phyloP scores from a whole-genome alignment of 1,140 invertebrate species.

The Eriosoma lanigerum region DNA sequence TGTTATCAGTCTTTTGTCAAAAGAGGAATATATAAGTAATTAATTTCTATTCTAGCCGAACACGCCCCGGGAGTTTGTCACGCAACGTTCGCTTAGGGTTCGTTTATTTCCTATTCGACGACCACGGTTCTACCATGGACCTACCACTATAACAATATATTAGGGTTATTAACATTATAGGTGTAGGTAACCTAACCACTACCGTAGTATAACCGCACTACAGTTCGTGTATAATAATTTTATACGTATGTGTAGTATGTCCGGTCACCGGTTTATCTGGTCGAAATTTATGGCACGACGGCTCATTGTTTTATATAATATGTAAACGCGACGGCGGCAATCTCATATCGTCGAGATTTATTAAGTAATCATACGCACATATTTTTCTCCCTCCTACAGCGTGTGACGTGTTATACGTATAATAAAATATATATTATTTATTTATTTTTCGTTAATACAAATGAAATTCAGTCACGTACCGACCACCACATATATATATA shows the following conservation, averaged over 20 bases:
- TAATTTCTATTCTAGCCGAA: no score
- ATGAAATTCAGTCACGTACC: conserved; percentile 40
- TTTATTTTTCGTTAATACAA: conserved; percentile 3
- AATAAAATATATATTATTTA: neutral
- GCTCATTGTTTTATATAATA: neutral
- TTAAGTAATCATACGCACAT: conserved; percentile 12
- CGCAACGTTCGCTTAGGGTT: no score
- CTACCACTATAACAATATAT: no score
- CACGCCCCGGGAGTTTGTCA: no score
- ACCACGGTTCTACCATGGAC: no score
- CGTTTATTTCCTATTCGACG: no score
- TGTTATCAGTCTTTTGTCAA: no score
- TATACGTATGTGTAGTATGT: no score
- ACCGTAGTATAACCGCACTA: neutral
- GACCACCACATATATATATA: neutral
- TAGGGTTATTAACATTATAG: no score
- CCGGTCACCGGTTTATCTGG: neutral
- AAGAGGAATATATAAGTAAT: no score
- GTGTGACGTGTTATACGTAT: neutral
- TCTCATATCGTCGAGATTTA: conserved; percentile 28
- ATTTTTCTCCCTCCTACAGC: conserved; percentile 24
- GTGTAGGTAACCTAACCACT: no score
- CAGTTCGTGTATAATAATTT: no score
- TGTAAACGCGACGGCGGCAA: neutral
- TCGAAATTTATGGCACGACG: neutral